Conservation (phyloP, 2,797 vertebrate genomes). For the Notolepis coatsorum region DNA sequence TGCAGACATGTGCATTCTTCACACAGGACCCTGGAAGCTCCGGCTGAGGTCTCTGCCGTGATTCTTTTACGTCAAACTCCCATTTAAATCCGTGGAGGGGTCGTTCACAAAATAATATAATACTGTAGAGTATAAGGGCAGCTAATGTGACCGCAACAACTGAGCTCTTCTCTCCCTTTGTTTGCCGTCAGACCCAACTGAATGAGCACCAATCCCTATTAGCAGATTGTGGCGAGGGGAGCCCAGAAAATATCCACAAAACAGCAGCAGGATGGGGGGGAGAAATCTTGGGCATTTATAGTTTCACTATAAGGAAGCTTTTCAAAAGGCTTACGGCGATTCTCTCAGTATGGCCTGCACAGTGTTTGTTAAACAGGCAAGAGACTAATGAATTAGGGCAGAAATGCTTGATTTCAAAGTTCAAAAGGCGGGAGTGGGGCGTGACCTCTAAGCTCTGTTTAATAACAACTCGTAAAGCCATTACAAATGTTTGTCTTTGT, state of each 20-base stretch:
- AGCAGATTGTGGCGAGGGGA: conserved; percentile 56
- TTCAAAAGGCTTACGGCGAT: conserved; percentile 67
- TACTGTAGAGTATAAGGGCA: not conserved
- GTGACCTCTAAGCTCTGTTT: conserved; percentile 46
- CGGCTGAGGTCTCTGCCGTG: conserved; percentile 18
- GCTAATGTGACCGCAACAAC: conserved; percentile 22
- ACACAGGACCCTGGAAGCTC: conserved; percentile 15
- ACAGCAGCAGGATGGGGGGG: conserved; percentile 57
- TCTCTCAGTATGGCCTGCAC: conserved; percentile 61
- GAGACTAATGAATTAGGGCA: conserved; percentile 67
- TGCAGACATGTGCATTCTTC: too few species aligned
- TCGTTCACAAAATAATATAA: conserved; percentile 18
- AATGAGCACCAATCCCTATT: conserved; percentile 66
- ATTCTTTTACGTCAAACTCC: conserved; percentile 27
- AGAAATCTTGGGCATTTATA: conserved; percentile 70
- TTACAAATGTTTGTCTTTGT: conserved; percentile 21
- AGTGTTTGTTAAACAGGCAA: conserved; percentile 64
- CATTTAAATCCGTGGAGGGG: conserved; percentile 29
- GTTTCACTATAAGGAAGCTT: conserved; percentile 69
- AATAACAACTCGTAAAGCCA: conserved; percentile 41
- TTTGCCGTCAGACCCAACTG: conserved; percentile 43
- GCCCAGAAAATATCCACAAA: conserved; percentile 47
- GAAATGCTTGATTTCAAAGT: conserved; percentile 61
- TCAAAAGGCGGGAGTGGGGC: conserved; percentile 42
- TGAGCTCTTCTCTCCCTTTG: conserved; percentile 29